Conservation (phyloP, 2,113 vertebrate genomes). For the Pseudopodoces humilis region DNA sequence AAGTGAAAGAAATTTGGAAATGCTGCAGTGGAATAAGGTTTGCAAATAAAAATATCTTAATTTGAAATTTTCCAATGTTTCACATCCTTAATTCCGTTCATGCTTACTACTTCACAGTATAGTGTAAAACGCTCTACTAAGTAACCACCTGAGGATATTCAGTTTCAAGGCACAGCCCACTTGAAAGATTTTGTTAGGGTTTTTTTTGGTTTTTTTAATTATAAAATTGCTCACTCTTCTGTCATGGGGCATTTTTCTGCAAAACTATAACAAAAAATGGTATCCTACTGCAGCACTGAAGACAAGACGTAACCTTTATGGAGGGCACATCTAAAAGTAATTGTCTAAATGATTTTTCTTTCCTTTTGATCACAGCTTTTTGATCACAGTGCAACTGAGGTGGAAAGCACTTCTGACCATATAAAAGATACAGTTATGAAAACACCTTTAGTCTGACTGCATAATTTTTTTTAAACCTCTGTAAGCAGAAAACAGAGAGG, state of each 20-base stretch:
- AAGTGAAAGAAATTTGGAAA: not conserved
- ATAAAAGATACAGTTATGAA: not conserved
- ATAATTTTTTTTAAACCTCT: not conserved
- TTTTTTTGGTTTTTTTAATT: not conserved
- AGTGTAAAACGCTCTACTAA: not conserved
- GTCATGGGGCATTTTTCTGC: not conserved
- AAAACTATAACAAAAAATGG: not conserved
- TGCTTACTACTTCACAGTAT: not conserved
- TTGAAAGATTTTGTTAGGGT: not conserved
- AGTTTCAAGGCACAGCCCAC: not conserved
- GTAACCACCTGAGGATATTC: rapidly evolving
- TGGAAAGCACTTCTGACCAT: not conserved
- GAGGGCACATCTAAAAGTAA: not conserved
- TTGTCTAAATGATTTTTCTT: not conserved
- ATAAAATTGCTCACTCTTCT: not conserved
- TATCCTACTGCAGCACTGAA: not conserved
- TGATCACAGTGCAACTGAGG: not conserved
- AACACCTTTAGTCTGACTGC: not conserved
- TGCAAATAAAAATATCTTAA: not conserved
- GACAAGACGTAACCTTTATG: not conserved
- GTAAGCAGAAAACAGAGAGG: not conserved
- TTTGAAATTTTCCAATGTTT: not conserved
- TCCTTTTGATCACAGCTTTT: not conserved
- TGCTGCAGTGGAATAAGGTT: not conserved
- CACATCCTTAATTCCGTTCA: not conserved